A percentile compares a stretch with the other conserved stretches of the same genome.
Evolutionary conservation across 2,113 vertebrate genomes (phyloP).

Genomic region (Triplophysa rosa): DNA sequence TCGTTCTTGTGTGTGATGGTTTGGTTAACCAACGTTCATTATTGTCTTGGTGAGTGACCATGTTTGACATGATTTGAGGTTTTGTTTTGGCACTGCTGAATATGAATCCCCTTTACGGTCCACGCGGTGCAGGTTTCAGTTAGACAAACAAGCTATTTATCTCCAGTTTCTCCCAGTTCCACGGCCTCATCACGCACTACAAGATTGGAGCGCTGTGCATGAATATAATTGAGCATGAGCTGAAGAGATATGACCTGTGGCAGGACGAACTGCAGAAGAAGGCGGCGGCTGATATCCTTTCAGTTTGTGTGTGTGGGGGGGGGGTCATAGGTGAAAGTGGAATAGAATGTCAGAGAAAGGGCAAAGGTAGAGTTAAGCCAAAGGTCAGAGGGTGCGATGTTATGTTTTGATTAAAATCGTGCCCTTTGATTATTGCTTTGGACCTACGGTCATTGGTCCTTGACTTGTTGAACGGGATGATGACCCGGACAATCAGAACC

Average conservation of each 20-base stretch:
- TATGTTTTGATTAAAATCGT: conserved; percentile 32
- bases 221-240: conserved; percentile 93
- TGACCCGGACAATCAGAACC: conserved; percentile 82
- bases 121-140: not conserved
- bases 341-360: conserved; percentile 19
- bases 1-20: conserved; percentile 54
- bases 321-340: conserved; percentile 19
- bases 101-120: not conserved
- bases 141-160: conserved; percentile 51
- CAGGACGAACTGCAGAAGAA: conserved; percentile 93
- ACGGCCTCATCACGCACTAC: conserved; percentile 89
- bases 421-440: not conserved
- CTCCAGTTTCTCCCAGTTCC: conserved; percentile 90
- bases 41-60: conserved; percentile 28
- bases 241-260: conserved; percentile 93
- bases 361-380: conserved; percentile 31
- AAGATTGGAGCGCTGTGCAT: conserved; percentile 92
- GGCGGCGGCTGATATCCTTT: conserved; percentile 93
- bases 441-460: conserved; percentile 62
- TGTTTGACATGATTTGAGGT: conserved; percentile 50
- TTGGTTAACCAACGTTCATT: conserved; percentile 58
- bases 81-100: conserved; percentile 38
- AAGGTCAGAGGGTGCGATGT: conserved; percentile 16
- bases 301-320: conserved; percentile 24
- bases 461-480: conserved; percentile 86